phyloP scores from a whole-genome alignment of 2,113 vertebrate genomes.

The Grus americana region DNA sequence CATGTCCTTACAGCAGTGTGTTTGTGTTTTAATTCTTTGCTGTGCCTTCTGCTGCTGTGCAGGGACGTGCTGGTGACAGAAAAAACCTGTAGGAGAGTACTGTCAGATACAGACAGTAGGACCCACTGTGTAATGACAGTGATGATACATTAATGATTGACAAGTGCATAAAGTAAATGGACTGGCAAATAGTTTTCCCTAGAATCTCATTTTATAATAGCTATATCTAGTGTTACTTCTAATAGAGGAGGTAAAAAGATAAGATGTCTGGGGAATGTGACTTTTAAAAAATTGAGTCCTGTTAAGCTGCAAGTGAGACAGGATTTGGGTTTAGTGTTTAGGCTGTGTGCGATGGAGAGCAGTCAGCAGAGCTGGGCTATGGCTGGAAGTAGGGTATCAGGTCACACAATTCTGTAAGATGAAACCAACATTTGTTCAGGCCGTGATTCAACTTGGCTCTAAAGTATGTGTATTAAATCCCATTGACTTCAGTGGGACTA shows the following conservation, averaged over 20 bases:
- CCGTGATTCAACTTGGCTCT: background rate
- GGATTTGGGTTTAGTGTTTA: background rate
- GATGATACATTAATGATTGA: background rate
- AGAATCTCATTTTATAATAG: background rate
- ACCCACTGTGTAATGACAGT: rapidly evolving
- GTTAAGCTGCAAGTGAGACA: background rate
- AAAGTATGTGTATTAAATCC: constrained; percentile 31
- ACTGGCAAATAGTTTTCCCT: background rate
- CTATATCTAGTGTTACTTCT: background rate
- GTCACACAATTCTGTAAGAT: background rate
- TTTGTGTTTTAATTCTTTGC: background rate
- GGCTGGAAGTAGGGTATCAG: background rate
- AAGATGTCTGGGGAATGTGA: background rate
- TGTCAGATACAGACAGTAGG: background rate
- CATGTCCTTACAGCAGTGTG: rapidly evolving
- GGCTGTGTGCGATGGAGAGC: background rate
- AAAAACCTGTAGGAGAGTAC: background rate
- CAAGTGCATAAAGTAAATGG: background rate
- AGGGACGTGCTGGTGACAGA: background rate
- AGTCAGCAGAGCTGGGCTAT: background rate
- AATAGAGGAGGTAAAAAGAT: background rate
- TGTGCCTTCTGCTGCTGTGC: background rate
- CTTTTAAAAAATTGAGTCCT: background rate
- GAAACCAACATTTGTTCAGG: constrained; percentile 35
- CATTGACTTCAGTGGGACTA: constrained; percentile 39